Evolutionary conservation across 2,888 invertebrate species (phyloP), one percentile per base, ranked within the genome.

Genomic region (Leptinotarsa rubiginosa): DNA sequence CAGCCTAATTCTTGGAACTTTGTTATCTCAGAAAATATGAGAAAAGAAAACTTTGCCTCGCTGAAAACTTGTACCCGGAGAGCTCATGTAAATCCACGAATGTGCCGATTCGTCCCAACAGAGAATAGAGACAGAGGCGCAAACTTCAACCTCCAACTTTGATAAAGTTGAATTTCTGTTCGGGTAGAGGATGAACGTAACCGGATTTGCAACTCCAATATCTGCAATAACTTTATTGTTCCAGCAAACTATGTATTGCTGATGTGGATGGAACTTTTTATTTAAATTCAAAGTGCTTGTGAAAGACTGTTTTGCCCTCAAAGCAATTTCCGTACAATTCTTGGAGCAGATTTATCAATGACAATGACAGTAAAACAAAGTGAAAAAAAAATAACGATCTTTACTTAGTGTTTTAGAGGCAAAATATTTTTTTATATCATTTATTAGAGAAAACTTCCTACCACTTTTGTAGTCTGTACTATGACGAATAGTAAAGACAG

Each of bases 151-250:
- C 67, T 69, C 62, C 67, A 69, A 75, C 75, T 75, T 75, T 62
- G 69, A 65, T 66, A 41, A 69, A 75, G 75, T 70, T 59, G 41
- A 72, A 72, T 69, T 75, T 72, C 75, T 50, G 49, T 72, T 50
- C 65, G 25, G 20, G 12, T 16, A 16, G 13, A 16, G 49, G 67
- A 67, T 67, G 49, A 50, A 20, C 70, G 41, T 75, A 78, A 76
- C 69, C 78, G 71, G 76, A 78, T 78, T 76, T 76, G 75, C 72
- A 78, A 76, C 75, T 76, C 69, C 77, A 75, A 78, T 78, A 74
- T 78, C 70, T 74, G 71, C 76, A 70, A 75, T 78, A 78, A 78
- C 76, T 76, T 76, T 74, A 76, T 76, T 79, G 78, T 77, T 66
- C 69, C 52, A 68, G 41, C 75, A 73, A 78, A 77, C 77, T 75